These are phyloP conservation scores for Polyodon spathula DNA, from an alignment of 2,113 vertebrate genomes.

Conservation along the genomic window DNA sequence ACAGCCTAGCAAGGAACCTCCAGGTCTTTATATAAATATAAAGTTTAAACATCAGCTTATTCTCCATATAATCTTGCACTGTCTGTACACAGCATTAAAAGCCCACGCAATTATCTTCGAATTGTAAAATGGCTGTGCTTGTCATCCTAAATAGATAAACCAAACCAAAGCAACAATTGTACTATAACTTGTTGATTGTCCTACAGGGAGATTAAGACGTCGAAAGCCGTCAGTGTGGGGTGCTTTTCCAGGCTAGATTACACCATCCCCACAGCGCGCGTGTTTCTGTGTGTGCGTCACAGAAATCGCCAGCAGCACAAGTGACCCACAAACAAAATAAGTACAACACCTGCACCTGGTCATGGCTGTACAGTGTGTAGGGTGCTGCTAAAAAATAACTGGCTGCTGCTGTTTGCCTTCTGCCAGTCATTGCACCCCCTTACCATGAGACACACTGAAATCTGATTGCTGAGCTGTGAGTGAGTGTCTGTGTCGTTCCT, in stretches of 20 bases:
- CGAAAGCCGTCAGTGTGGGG: conserved; percentile 54
- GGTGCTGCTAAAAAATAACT: conserved; percentile 14
- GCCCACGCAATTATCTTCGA: too few relatives aligned
- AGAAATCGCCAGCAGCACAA: conserved; percentile 52
- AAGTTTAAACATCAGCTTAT: too few relatives aligned
- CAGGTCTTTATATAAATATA: too few relatives aligned
- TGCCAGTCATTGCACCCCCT: conserved; percentile 32
- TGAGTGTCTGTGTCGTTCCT: conserved; percentile 31
- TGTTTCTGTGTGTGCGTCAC: conserved; percentile 61
- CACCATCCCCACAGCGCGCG: conserved; percentile 53
- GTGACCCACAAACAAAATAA: conserved; percentile 60
- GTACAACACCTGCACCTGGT: conserved; percentile 30
- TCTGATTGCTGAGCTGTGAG: conserved; percentile 33
- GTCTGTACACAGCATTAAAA: too few relatives aligned
- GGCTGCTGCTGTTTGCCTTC: conserved; percentile 40
- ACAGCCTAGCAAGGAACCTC: too few relatives aligned
- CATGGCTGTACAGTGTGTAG: conserved; percentile 24
- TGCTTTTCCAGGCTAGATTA: conserved; percentile 63
- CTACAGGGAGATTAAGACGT: conserved; percentile 58
- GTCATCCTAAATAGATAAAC: too few relatives aligned
- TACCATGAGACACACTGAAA: too few relatives aligned
- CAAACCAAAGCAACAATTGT: conserved; percentile 5
- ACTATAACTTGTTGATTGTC: conserved; percentile 48
- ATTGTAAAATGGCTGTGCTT: too few relatives aligned
- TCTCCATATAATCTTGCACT: too few relatives aligned